Evolutionary conservation across 2,113 vertebrate genomes (phyloP).

Genomic region (Ceuthmochares aereus): DNA sequence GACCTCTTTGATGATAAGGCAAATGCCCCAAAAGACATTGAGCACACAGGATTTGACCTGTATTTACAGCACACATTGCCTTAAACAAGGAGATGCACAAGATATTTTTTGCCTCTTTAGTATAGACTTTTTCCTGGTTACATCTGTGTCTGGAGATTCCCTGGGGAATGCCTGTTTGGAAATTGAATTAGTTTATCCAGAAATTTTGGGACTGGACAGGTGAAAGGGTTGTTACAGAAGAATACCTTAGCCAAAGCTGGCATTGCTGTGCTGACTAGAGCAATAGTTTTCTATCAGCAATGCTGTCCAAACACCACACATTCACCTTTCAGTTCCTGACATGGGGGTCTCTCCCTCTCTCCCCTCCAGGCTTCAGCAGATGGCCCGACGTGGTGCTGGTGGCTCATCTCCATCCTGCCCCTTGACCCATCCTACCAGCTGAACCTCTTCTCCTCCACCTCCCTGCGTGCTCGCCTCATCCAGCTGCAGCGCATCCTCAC

Average conservation of each 20-base stretch:
- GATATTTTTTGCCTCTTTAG: not conserved
- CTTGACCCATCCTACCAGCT: constrained; percentile 84
- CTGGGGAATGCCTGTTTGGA: not conserved
- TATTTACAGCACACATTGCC: not conserved
- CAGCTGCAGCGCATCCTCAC: constrained; percentile 84
- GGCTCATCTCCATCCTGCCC: constrained; percentile 83
- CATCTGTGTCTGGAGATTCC: not conserved
- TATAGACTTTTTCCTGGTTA: not conserved
- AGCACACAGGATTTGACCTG: rapidly evolving
- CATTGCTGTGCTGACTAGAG: not conserved
- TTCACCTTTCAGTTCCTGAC: not conserved
- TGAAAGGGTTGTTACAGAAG: not conserved
- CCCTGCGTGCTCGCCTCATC: constrained; percentile 81
- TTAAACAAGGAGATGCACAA: not conserved
- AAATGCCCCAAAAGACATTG: not conserved
- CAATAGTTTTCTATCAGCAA: rapidly evolving
- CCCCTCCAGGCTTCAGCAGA: constrained; percentile 74
- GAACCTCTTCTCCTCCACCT: constrained; percentile 82
- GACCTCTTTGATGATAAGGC: not conserved
- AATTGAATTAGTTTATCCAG: not conserved
- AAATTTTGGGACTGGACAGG: not conserved
- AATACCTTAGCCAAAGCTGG: not conserved
- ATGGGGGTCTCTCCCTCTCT: not conserved
- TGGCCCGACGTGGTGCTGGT: constrained; percentile 85
- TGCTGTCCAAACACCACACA: rapidly evolving